These are phyloP conservation scores for Tetramorium parvispinum DNA, from an alignment of 1,140 invertebrate genomes.

Conservation along the genomic window DNA sequence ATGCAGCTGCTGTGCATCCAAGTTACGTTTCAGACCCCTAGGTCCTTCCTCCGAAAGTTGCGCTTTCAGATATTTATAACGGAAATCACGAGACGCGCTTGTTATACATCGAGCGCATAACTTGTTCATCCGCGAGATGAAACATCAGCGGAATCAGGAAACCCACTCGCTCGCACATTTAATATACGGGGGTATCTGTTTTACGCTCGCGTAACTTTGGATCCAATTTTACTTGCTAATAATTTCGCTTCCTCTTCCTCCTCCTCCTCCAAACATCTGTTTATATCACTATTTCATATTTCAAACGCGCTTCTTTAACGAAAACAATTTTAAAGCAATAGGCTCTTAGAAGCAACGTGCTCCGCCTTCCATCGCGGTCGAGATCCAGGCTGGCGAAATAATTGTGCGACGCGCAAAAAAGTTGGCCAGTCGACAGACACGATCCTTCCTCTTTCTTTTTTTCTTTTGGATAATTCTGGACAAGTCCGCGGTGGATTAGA, in stretches of 20 bases:
- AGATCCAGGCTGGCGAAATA: neutral
- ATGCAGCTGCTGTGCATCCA: conserved; percentile 6
- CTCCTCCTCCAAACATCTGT: neutral
- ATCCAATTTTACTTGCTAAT: conserved; percentile 38
- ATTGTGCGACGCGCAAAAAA: neutral
- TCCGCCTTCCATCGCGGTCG: neutral
- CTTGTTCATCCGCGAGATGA: conserved; percentile 41
- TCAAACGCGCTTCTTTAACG: neutral
- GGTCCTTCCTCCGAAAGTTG: conserved; percentile 47
- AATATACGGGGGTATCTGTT: conserved; percentile 23
- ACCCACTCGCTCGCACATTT: conserved; percentile 20
- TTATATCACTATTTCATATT: neutral
- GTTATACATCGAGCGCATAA: conserved; percentile 19
- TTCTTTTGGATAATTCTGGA: neutral
- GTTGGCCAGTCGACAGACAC: neutral
- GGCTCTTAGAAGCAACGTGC: neutral
- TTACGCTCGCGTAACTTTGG: conserved; percentile 49
- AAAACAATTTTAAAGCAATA: neutral
- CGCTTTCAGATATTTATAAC: conserved; percentile 39
- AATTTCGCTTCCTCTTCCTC: neutral
- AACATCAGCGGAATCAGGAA: conserved; percentile 20
- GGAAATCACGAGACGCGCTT: conserved; percentile 14
- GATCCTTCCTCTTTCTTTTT: neutral
- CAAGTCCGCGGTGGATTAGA: neutral
- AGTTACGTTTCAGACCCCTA: conserved; percentile 20